A percentile compares a stretch with the other conserved stretches of the same genome.
Evolutionary conservation across 1,140 invertebrate genomes (phyloP).

Genomic region (Zaprionus capensis): DNA sequence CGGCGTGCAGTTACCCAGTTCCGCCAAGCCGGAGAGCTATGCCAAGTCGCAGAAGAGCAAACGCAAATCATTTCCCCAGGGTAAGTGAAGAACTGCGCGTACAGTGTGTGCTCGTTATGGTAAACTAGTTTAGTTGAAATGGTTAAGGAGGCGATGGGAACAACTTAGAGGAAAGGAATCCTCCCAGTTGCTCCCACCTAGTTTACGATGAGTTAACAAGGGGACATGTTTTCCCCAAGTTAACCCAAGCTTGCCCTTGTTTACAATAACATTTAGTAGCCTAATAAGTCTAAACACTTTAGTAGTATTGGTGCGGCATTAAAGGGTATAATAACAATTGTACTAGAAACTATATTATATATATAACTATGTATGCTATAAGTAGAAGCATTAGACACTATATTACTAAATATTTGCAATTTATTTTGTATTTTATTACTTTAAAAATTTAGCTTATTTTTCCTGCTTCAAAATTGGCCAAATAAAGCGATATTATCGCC

Average conservation of each 20-base stretch:
- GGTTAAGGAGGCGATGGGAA: slow-evolving; percentile 8
- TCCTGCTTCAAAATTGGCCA: neutral
- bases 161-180: neutral
- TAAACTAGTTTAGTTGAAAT: slow-evolving; percentile 7
- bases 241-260: neutral
- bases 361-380: too few relatives aligned
- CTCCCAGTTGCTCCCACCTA: neutral
- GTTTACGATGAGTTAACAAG: too few relatives aligned
- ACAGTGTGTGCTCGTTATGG: neutral
- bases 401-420: neutral
- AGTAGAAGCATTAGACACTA: neutral
- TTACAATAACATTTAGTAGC: slow-evolving; percentile 3
- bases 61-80: slow-evolving; percentile 70
- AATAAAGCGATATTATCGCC: neutral
- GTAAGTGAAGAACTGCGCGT: slow-evolving; percentile 58
- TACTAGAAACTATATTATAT: too few relatives aligned
- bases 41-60: slow-evolving; percentile 39
- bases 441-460: neutral
- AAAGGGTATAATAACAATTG: neutral
- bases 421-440: neutral
- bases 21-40: slow-evolving; percentile 1
- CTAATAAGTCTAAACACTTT: neutral
- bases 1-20: slow-evolving; percentile 52
- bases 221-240: neutral
- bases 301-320: neutral